Percentiles rank a stretch among this genome's conserved stretches.
phyloP scores from a whole-genome alignment of 2,888 invertebrate species.

The Hesperia comma region DNA sequence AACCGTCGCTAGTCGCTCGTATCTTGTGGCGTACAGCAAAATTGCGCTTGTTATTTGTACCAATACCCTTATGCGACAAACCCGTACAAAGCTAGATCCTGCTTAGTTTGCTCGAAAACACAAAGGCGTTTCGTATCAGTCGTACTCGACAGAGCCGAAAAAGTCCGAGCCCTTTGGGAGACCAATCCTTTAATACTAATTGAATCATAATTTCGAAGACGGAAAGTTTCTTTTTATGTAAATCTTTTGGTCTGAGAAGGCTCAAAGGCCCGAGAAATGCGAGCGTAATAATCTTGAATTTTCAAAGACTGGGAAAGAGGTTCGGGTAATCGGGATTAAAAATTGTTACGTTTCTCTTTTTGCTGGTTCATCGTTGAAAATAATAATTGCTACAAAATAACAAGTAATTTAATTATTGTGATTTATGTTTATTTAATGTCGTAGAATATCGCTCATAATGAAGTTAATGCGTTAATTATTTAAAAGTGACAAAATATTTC shows the following conservation, averaged over 20 bases:
- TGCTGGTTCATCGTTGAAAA: conserved; percentile 14
- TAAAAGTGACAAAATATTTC: too few relatives aligned
- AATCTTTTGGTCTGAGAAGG: conserved; percentile 72
- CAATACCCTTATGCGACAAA: conserved; percentile 66
- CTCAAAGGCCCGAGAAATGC: conserved; percentile 72
- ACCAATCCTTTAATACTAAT: conserved; percentile 83
- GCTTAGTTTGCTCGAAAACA: conserved; percentile 78
- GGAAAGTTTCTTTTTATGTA: conserved; percentile 82
- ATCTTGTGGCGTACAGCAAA: background rate
- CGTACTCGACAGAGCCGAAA: conserved; percentile 73
- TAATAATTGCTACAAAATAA: conserved; percentile 4
- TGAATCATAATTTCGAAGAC: conserved; percentile 82
- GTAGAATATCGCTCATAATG: too few relatives aligned
- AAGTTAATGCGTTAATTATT: too few relatives aligned
- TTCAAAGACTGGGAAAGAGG: conserved; percentile 62
- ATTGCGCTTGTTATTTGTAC: conserved; percentile 65
- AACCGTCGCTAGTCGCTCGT: conserved; percentile 1
- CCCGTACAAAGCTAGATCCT: conserved; percentile 70
- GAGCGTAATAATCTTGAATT: conserved; percentile 71
- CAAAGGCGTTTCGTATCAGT: conserved; percentile 73
- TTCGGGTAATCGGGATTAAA: conserved; percentile 66
- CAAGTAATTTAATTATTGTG: background rate
- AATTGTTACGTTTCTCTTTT: conserved; percentile 59
- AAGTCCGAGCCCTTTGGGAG: conserved; percentile 76
- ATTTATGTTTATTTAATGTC: too few relatives aligned